phyloP scores from a whole-genome alignment of 2,888 invertebrate genomes.

The Nomada fabriciana region DNA sequence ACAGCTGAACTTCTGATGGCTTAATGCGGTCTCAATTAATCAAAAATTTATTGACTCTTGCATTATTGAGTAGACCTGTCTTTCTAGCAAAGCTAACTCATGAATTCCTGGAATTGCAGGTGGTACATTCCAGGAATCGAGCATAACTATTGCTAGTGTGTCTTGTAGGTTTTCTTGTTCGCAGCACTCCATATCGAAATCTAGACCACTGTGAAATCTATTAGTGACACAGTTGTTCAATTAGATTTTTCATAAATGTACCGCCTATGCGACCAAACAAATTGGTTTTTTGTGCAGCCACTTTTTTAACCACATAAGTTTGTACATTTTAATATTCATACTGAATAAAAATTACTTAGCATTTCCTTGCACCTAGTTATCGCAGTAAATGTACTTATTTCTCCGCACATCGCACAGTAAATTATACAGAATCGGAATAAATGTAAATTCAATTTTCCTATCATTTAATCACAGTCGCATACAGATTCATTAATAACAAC shows the following conservation, averaged over 20 bases:
- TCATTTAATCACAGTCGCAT: no score
- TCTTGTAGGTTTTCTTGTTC: background rate
- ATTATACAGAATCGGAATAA: no score
- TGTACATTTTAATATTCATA: no score
- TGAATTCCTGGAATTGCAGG: background rate
- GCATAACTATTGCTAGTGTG: conserved; percentile 4
- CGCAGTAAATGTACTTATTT: no score
- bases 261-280: background rate
- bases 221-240: background rate
- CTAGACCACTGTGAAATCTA: conserved; percentile 5
- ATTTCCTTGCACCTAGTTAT: no score
- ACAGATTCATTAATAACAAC: no score
- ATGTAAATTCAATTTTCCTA: no score
- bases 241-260: background rate
- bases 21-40: background rate
- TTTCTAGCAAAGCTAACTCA: background rate
- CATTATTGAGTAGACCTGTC: background rate
- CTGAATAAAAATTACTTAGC: no score
- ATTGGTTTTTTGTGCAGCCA: background rate
- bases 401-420: no score
- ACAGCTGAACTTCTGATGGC: no score
- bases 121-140: conserved; percentile 7
- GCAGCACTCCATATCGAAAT: background rate
- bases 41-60: background rate
- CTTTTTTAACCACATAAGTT: background rate